Evolutionary conservation across 2,113 vertebrate genomes (phyloP), one percentile per base, ranked within the genome.

Genomic region (Melanostigma gelatinosum): DNA sequence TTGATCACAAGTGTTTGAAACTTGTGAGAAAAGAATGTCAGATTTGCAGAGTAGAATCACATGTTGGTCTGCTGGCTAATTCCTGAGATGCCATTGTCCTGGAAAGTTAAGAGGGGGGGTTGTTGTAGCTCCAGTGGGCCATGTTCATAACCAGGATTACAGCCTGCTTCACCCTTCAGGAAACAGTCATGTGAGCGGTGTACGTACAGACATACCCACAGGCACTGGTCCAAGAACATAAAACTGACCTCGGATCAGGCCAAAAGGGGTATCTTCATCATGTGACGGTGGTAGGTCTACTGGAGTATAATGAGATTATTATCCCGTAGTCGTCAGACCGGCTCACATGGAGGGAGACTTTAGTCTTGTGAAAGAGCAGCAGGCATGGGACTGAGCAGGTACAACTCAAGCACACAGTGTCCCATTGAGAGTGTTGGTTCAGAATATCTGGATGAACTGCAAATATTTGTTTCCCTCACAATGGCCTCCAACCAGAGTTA

Each of bases 291-390:
- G 76, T 54, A 57, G 85, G 57, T 80, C 68, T 70, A 38, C 65
- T 87, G 58, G 84, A 90, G 85, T 40, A 95, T 93, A 94, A 94
- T 87, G 85, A 83, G 92, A 92, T 93, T 91, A 95, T 93, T 94
- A 92, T 95, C 54, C 81, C 24, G 3, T 46, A 82, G 82, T 80
- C 29, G 9, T 85, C 82, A 87, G 68, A 85, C 69, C 78, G 46
- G 29, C 75, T 90, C 85, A 84, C 81, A 82, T 82, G 80, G 52
- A 52, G 18, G 27, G 27, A 71, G 57, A 48, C 42, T 62, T 85
- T 4, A 40, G 82, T 80, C 36, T 81, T 78, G 55, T 60, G 71
- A 83, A 79, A 76, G 62, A 65, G 36, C 61, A 52, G 60, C 61
- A 52, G 60, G 40, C 73, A 54, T 24, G 61, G 34, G 75, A 65